Conservation (phyloP, 2,888 invertebrate species). For the Eretmocerus hayati region DNA sequence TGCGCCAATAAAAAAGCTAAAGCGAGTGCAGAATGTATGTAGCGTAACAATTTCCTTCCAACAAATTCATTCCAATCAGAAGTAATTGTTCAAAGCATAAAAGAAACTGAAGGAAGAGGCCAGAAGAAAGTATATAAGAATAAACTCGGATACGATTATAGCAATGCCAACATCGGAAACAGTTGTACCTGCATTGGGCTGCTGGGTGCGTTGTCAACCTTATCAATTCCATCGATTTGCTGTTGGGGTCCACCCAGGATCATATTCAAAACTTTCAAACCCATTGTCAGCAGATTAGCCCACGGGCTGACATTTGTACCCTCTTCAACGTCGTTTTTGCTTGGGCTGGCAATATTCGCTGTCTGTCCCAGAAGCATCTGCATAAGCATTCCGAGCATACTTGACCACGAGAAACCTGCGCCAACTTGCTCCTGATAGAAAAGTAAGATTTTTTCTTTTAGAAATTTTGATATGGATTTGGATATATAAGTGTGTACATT, state of each 20-base stretch:
- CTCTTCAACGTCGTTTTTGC: slow-evolving; percentile 70
- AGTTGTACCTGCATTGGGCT: slow-evolving; percentile 77
- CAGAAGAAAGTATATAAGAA: too few relatives aligned
- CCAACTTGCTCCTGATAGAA: slow-evolving; percentile 49
- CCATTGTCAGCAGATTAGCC: slow-evolving; percentile 80
- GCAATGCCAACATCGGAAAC: too few relatives aligned
- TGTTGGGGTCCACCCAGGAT: slow-evolving; percentile 69
- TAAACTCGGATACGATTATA: too few relatives aligned
- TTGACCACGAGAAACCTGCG: slow-evolving; percentile 80
- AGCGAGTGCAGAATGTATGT: too few relatives aligned
- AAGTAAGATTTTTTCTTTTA: too few relatives aligned
- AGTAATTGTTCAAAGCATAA: too few relatives aligned
- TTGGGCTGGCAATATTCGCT: slow-evolving; percentile 61
- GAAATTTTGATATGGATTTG: too few relatives aligned
- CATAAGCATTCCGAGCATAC: slow-evolving; percentile 78
- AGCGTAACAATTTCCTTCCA: too few relatives aligned
- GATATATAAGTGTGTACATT: too few relatives aligned
- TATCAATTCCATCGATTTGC: slow-evolving; percentile 75
- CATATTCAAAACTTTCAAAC: slow-evolving; percentile 77
- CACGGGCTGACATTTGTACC: slow-evolving; percentile 72
- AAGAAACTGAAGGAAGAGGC: too few relatives aligned
- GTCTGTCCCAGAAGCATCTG: slow-evolving; percentile 76
- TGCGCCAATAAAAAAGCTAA: too few relatives aligned
- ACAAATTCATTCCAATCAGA: too few relatives aligned
- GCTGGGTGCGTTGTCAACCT: slow-evolving; percentile 76